Conservation (phyloP, 2,888 invertebrate species). For the Caenorhabditis sp. region DNA sequence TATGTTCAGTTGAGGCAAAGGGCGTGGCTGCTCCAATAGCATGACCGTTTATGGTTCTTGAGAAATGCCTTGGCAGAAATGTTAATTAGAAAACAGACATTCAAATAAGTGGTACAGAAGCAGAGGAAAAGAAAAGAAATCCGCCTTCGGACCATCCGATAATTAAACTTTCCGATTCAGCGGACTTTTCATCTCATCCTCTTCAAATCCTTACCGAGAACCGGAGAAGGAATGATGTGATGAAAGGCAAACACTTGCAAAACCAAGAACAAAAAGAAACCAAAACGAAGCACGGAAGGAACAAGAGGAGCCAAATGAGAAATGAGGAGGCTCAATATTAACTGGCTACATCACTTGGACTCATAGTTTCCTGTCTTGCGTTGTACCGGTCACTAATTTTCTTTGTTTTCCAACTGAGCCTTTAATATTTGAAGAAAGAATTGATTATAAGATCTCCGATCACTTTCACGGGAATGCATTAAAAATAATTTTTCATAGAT, state of each 20-base stretch:
- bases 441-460: too few relatives aligned
- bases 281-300: constrained; percentile 7
- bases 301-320: constrained; percentile 27
- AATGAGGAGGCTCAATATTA: constrained; percentile 22
- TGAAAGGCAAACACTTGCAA: constrained; percentile 52
- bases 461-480: too few relatives aligned
- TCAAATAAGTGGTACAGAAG: neutral
- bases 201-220: constrained; percentile 22
- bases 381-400: constrained; percentile 26
- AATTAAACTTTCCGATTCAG: constrained; percentile 31
- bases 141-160: constrained; percentile 4
- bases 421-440: neutral
- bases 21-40: constrained; percentile 1
- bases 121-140: neutral
- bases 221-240: constrained; percentile 42
- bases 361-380: neutral
- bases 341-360: neutral
- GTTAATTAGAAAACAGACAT: constrained; percentile 34
- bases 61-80: constrained; percentile 7
- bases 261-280: constrained; percentile 1
- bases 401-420: constrained; percentile 1
- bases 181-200: neutral
- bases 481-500: too few relatives aligned
- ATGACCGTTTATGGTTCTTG: constrained; percentile 32
- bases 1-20: constrained; percentile 33